Percentiles rank a stretch among this genome's conserved stretches.
Evolutionary conservation across 2,113 vertebrate species (phyloP).

Genomic region (Eulemur macaco): DNA sequence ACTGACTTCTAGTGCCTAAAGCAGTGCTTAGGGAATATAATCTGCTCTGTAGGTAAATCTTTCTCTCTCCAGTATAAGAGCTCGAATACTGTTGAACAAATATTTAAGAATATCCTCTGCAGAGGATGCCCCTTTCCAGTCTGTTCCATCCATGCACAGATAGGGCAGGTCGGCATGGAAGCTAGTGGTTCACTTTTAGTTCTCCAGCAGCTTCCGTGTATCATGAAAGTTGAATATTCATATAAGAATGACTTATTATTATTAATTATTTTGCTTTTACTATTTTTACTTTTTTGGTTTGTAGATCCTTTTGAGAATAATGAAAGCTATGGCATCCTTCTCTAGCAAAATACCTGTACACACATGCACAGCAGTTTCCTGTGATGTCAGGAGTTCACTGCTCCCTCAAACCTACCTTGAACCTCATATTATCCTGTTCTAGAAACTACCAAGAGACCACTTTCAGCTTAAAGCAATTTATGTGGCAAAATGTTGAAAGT

Average conservation of each 20-base stretch:
- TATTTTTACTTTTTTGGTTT: not conserved
- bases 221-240: not conserved
- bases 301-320: not conserved
- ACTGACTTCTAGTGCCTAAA: not conserved
- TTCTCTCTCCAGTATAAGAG: not conserved
- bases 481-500: not conserved
- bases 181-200: not conserved
- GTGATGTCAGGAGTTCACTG: not conserved
- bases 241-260: not conserved
- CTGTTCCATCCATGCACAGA: not conserved
- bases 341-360: not conserved
- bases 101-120: not conserved
- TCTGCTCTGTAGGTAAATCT: not conserved
- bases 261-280: no score
- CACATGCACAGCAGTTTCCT: not conserved
- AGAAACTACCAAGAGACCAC: not conserved
- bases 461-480: not conserved
- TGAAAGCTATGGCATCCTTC: not conserved
- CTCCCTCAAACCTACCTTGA: not conserved
- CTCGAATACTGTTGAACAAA: not conserved
- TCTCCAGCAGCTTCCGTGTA: not conserved
- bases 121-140: not conserved
- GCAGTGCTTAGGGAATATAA: not conserved
- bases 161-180: not conserved
- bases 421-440: not conserved